Base-by-base conservation (phyloP, 2,888 invertebrate genomes). In the Lochmaea capreae region DNA sequence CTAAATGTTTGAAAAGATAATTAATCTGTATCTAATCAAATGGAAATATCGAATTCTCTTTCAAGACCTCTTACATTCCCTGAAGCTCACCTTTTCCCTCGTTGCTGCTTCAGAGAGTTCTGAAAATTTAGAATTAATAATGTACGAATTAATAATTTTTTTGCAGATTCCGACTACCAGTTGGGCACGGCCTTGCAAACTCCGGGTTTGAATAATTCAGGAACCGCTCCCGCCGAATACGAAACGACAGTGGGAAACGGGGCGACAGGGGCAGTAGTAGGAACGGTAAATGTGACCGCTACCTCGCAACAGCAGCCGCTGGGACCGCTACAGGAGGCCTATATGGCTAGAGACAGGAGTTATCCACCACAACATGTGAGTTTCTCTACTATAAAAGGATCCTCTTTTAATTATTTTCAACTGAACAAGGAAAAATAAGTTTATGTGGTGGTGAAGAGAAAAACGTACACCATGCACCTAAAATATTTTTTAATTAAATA, bases 131-230 rank as follows among this genome's bases (percentile, higher is more conserved):
- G n/a, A 65, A 68, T 74, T 68, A 75, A 72, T 75, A 72, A 72
- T 71, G 68, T 26, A 75, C 54, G 65, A 66, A 66, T 69, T 66
- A 72, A 71, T 75, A 67, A 58, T 77, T 80, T 77, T 59, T 79
- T 84, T 86, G 58, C 84, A 91, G 93, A 92, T 89, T 92, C 92
- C 79, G 92, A 93, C 88, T 93, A 92, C 87, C 93, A 93, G 88
- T 89, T 93, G 84, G 92, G 92, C 83, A 91, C 92, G 83, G 91
- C 91, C 83, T 91, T 90, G 80, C 92, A 92, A 86, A 92, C 92
- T 79, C 92, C 92, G 75, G 89, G 92, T 79, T 80, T 87, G 78
- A 87, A 87, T 83, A 87, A 87, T 84, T 85, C 86, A 80, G 85
- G 83, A 78, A 82, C 84, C 76, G 83, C 85, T 70, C 73, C 79